Evolutionary conservation across 2,113 vertebrate species (phyloP).

Genomic region (Heterotilapia buettikoferi): DNA sequence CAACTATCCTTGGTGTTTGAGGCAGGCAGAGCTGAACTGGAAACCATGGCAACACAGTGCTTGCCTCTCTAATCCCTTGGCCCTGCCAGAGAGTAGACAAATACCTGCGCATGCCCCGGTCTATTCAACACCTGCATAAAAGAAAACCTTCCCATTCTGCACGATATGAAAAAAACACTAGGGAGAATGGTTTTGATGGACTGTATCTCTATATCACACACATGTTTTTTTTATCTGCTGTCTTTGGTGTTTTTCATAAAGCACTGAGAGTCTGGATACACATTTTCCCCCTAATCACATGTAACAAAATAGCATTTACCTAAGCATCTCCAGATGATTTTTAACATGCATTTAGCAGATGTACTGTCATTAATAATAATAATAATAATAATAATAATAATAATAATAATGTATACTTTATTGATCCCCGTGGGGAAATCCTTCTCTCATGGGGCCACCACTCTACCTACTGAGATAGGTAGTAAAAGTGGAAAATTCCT

Average conservation of each 20-base stretch:
- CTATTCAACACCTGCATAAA: conserved; percentile 72
- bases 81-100: conserved; percentile 61
- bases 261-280: conserved; percentile 11
- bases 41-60: conserved; percentile 79
- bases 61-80: conserved; percentile 66
- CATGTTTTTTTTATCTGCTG: not conserved
- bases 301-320: not conserved
- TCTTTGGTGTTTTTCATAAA: conserved; percentile 9
- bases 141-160: conserved; percentile 53
- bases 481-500: not conserved
- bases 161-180: conserved; percentile 54
- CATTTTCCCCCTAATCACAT: not conserved
- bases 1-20: conserved; percentile 56
- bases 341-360: not conserved
- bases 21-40: conserved; percentile 63
- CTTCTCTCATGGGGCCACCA: not conserved
- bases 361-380: not conserved
- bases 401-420: not conserved
- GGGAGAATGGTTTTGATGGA: conserved; percentile 50
- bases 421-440: not conserved
- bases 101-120: conserved; percentile 70
- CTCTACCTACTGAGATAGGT: not conserved
- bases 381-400: not conserved
- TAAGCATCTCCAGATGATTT: conserved; percentile 1
- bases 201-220: conserved; percentile 50